Evolutionary conservation across 2,888 invertebrate species (phyloP), one percentile per base, ranked within the genome.

Genomic region (Stenotaenia linearis): DNA sequence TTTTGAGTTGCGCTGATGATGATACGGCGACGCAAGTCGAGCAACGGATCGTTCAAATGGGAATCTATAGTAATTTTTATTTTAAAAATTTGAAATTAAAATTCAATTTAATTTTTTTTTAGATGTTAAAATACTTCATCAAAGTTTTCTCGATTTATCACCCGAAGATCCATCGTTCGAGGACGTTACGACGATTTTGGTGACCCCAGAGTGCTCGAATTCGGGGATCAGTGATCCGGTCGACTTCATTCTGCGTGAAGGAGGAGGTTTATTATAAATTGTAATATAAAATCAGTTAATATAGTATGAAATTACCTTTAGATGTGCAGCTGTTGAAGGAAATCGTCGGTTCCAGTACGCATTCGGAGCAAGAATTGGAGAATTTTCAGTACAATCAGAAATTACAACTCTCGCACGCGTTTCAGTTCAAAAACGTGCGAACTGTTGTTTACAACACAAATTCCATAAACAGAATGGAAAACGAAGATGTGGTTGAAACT

Each of bases 261-360:
- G 78, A 23, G 78, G 78, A 50, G 78, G 78, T 78, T 3, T 35
- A 21, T 76, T 76, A 74, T n/a, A n/a, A n/a, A n/a, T n/a, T n/a
- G n/a, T n/a, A n/a, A n/a, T n/a, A n/a, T n/a, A n/a, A n/a, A n/a
- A n/a, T n/a, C n/a, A n/a, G n/a, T n/a, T n/a, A n/a, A n/a, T n/a
- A n/a, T n/a, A n/a, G n/a, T n/a, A n/a, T n/a, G n/a, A n/a, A n/a
- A n/a, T n/a, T n/a, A n/a, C n/a, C n/a, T 10, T 32, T 18, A 76
- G 77, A 76, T 21, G 37, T 76, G 4, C 35, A 76, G 6, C 37
- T 76, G 15, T 10, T 76, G 37, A 35, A 37, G 21, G 77, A 76
- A 32, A 35, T 37, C 6, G 30, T 35, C 7, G 37, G 32, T 4
- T 3, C 30, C 15, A 32, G 25, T 7, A 10, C 0, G 4, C 75